A percentile compares a stretch with the other conserved stretches of the same genome.
These are phyloP conservation scores for Brachionus paranguensis DNA, from an alignment of 1,140 invertebrate species.

Conservation along the genomic window DNA sequence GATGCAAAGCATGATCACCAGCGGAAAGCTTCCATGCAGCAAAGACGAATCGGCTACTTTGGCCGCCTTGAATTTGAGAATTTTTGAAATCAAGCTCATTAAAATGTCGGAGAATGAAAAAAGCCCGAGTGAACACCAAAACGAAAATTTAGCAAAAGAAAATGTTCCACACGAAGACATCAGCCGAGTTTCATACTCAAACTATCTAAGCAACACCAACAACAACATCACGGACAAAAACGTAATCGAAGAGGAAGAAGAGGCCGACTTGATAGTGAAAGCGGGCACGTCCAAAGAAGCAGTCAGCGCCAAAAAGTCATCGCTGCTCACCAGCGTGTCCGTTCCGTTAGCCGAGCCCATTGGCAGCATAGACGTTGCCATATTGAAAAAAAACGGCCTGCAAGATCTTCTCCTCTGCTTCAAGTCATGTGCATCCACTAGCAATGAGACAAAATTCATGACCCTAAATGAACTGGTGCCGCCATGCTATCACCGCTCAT, in stretches of 20 bases:
- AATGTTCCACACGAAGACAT: neutral
- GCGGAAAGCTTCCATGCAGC: constrained; percentile 63
- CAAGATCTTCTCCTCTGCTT: neutral
- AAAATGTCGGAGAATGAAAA: constrained; percentile 41
- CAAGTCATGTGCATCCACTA: neutral
- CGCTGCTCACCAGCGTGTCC: neutral
- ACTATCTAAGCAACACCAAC: neutral
- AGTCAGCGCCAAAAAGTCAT: neutral
- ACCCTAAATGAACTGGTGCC: neutral
- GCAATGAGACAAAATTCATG: neutral
- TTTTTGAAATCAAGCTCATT: constrained; percentile 60
- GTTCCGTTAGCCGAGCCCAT: neutral
- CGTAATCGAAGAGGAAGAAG: constrained; percentile 5
- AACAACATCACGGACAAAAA: neutral
- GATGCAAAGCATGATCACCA: constrained; percentile 64
- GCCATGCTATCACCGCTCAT: constrained; percentile 10
- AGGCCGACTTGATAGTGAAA: neutral
- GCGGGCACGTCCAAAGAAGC: neutral
- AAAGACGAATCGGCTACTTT: constrained; percentile 66
- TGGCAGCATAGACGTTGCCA: neutral
- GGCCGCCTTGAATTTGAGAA: constrained; percentile 65
- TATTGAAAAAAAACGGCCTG: neutral
- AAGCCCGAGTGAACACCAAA: neutral
- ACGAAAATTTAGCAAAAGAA: neutral
- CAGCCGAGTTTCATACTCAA: constrained; percentile 1